These are phyloP conservation scores for Tetramorium alpestre DNA, from an alignment of 1,140 invertebrate genomes.

Conservation along the genomic window DNA sequence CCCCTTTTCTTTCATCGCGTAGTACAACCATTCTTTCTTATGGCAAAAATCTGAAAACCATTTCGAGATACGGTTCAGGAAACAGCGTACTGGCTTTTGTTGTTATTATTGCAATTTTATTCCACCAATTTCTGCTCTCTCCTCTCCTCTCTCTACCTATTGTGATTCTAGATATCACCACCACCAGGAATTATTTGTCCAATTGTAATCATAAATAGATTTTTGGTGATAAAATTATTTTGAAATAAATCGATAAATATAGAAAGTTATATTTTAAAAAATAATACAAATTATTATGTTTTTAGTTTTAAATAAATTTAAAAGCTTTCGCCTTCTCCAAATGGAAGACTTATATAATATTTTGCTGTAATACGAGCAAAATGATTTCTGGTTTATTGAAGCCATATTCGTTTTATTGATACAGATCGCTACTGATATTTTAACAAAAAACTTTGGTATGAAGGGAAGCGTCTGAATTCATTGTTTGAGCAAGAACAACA, in stretches of 20 bases:
- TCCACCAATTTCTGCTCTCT: not conserved
- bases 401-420: not conserved
- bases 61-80: constrained; percentile 68
- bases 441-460: not conserved
- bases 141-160: not conserved
- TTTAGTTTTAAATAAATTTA: not conserved
- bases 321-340: not conserved
- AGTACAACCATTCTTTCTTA: constrained; percentile 36
- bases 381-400: not conserved
- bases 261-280: no score
- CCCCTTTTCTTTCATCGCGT: not conserved
- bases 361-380: not conserved
- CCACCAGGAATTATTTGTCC: constrained; percentile 9
- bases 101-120: constrained; percentile 48
- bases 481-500: constrained; percentile 3
- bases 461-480: not conserved
- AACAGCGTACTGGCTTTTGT: constrained; percentile 7
- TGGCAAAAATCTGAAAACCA: constrained; percentile 80
- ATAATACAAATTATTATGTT: not conserved
- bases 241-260: not conserved
- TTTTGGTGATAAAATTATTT: not conserved
- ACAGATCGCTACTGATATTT: not conserved
- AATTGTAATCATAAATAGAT: not conserved
- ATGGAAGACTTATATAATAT: not conserved
- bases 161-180: not conserved